Base-by-base conservation (phyloP, 1,140 invertebrate species). In the Calosoma granatense region DNA sequence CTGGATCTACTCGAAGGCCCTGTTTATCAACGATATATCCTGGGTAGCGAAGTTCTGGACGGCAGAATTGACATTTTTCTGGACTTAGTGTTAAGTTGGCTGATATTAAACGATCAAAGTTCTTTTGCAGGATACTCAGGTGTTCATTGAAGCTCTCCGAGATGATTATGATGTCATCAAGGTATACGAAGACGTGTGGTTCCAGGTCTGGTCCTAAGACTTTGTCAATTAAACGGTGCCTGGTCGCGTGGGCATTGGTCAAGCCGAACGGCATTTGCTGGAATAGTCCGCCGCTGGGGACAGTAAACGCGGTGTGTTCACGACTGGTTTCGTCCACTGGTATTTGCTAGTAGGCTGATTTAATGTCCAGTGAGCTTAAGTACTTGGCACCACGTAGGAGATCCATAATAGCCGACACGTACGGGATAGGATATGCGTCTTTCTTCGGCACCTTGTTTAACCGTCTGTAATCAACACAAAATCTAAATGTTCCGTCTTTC, bases 341-440 rank as follows among this genome's bases (percentile, higher is more conserved):
- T n/a, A 36, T n/a, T n/a, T 36, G 26, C 26, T n/a, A 66, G 60
- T 66, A 72, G 1, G 59, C 63, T n/a, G 56, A 55, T 20, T 60
- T 63, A 9, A 69, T 51, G 56, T 67, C 67, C 0, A 70, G 22
- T 23, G 59, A 63, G n/a, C 61, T 56, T 3, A 68, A 56, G 26
- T 62, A 65, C 12, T 57, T 53, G 2, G 69, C 65, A 4, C 61
- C 61, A 1, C 64, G 36, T 1, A 74, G 56, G 21, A 60, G 61
- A 47, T 66, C 62, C 2, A 72, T 43, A n/a, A 68, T 65, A 4
- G 57, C 30, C 17, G 62, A 47, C 30, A 72, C 67, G n/a, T 64
- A 55, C 2, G 56, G 65, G 12, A 60, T 52, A 9, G 56, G 59
- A 56, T 68, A 66, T 1, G 60, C 61, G 36, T 66, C 63, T 22